Evolutionary conservation across 2,113 vertebrate species (phyloP), one percentile per base, ranked within the genome.

Genomic region (Marmota monax): DNA sequence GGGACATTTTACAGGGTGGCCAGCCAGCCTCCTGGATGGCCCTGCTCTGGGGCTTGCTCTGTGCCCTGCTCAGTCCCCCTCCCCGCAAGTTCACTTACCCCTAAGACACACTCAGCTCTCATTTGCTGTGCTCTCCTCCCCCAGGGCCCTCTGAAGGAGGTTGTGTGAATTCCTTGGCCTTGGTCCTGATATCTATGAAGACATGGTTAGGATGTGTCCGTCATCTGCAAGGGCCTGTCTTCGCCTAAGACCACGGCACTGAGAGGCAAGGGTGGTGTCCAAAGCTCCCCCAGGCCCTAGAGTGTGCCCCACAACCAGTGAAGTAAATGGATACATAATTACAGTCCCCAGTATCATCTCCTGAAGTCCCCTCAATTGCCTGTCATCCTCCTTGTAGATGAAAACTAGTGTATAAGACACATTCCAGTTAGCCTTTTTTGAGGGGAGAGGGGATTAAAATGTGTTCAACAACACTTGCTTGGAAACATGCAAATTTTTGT

Each of bases 281-380:
- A 20, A 37, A 2, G 61, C 61, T 0, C 3, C 7, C 34, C 20
- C 0, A 0, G 58, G 23, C 76, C 88, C 42, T 3, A 1, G 32
- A 3, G n/a, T 70, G 23, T n/a, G 39, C 17, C 23, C 3, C 3
- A 4, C 4, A 5, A 4, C 34, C 11, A 22, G 67, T 45, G 48
- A 69, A 9, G 69, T 32, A 58, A 56, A 51, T 1, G n/a, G 22
- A 39, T 51, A 10, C 0, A 29, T 12, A 20, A 17, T 0, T 29
- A 13, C 69, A 20, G 5, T 39, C 61, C 53, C 51, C 29, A 13
- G 22, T 3, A 45, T 22, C 77, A 63, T 13, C 27, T n/a, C 13
- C 0, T 42, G 63, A 69, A 6, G 13, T 34, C 48, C 23, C 23
- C 39, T 5, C 1, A 3, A 7, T n/a, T n/a, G 69, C 72, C 34